These are phyloP conservation scores for Sanderia malayensis DNA, from an alignment of 30 jellyfish, hydroid and myxozoan species.

Conservation along the genomic window DNA sequence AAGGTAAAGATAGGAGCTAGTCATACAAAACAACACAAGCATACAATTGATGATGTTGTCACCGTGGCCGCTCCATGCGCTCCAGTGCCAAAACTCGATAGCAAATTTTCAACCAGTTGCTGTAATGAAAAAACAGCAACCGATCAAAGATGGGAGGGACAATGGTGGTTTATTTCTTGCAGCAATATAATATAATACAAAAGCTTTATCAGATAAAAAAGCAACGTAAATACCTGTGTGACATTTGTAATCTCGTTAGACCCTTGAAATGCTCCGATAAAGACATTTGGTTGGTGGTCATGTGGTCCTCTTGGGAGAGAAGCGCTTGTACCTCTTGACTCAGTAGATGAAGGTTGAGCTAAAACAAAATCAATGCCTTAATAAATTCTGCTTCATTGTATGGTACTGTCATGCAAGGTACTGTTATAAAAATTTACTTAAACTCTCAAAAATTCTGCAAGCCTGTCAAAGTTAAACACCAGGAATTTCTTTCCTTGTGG, in stretches of 20 bases:
- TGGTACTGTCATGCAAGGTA: too few species aligned
- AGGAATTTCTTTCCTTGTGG: too few species aligned
- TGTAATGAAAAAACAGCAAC: conserved; percentile 18
- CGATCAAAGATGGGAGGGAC: too few species aligned
- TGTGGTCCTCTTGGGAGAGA: conserved; percentile 11
- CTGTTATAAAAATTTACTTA: too few species aligned
- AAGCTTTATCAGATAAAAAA: too few species aligned
- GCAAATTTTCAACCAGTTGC: conserved; percentile 80
- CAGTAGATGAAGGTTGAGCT: conserved; percentile 31
- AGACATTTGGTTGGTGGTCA: conserved; percentile 50
- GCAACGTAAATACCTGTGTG: conserved; percentile 34
- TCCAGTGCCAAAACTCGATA: conserved; percentile 86
- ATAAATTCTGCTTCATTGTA: too few species aligned
- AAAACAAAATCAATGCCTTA: not conserved
- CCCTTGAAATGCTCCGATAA: conserved; percentile 58
- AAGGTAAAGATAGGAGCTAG: not conserved
- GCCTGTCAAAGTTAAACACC: too few species aligned
- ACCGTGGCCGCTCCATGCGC: conserved; percentile 74
- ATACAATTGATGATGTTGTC: conserved; percentile 64
- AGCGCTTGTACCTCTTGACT: conserved; percentile 12
- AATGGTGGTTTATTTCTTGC: too few species aligned
- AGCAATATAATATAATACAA: too few species aligned
- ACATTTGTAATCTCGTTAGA: conserved; percentile 45
- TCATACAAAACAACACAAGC: not conserved
- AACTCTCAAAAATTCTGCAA: too few species aligned